phyloP scores from a whole-genome alignment of 2,888 invertebrate species.

The Eilema sororculum region DNA sequence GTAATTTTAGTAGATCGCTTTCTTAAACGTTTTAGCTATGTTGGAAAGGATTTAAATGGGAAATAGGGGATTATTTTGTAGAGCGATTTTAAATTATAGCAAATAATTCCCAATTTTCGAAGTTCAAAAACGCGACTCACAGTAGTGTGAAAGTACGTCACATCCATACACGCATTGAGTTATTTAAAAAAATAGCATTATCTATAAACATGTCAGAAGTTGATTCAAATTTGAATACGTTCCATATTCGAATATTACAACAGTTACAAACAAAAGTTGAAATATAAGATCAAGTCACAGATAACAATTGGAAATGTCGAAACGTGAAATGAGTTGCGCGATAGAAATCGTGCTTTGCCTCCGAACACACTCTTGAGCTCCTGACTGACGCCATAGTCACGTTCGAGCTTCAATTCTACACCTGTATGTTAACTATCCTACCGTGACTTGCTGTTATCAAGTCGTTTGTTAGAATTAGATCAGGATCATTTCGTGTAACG shows the following conservation, averaged over 20 bases:
- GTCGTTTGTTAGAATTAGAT: constrained; percentile 7
- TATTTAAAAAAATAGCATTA: too few relatives aligned
- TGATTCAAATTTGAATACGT: background rate
- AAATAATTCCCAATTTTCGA: too few relatives aligned
- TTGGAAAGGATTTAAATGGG: too few relatives aligned
- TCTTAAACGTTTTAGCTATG: constrained; percentile 14
- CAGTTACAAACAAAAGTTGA: constrained; percentile 17
- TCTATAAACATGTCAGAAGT: background rate
- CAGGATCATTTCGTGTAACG: background rate
- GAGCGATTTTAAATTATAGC: too few relatives aligned
- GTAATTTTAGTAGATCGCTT: constrained; percentile 11
- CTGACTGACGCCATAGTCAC: constrained; percentile 34
- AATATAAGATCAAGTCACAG: constrained; percentile 33
- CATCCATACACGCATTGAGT: too few relatives aligned
- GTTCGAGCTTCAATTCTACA: constrained; percentile 43
- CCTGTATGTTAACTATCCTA: constrained; percentile 40
- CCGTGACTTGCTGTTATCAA: constrained; percentile 25
- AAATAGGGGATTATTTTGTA: background rate
- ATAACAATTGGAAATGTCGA: constrained; percentile 47
- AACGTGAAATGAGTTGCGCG: constrained; percentile 47
- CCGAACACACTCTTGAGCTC: constrained; percentile 25
- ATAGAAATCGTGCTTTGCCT: constrained; percentile 49
- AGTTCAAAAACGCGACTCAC: too few relatives aligned
- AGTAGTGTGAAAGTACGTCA: too few relatives aligned
- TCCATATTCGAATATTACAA: background rate